Evolutionary conservation across 2,113 vertebrate genomes (phyloP).

Genomic region (Oplegnathus fasciatus): DNA sequence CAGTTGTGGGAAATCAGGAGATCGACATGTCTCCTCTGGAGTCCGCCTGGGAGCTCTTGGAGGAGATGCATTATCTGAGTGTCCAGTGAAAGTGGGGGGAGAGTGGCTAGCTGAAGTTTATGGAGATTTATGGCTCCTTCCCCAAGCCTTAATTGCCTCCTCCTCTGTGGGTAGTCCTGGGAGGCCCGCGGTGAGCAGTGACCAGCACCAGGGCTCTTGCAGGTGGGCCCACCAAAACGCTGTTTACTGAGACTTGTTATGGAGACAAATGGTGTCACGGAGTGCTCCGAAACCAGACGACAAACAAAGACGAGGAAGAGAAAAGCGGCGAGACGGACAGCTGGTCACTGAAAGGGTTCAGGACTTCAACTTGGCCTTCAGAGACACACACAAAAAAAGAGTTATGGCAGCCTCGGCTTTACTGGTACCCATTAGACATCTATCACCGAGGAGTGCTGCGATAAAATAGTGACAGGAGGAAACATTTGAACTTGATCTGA

Average conservation of each 20-base stretch:
- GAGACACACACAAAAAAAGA: conserved; percentile 40
- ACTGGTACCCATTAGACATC: conserved; percentile 56
- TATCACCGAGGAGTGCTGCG: conserved; percentile 40
- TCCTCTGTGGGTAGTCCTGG: conserved; percentile 82
- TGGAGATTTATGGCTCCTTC: conserved; percentile 88
- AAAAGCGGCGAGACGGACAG: conserved; percentile 52
- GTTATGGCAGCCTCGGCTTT: conserved; percentile 47
- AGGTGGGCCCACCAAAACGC: conserved; percentile 80
- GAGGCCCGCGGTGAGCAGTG: conserved; percentile 69
- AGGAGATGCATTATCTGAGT: conserved; percentile 75
- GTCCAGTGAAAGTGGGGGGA: conserved; percentile 76
- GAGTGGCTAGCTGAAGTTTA: conserved; percentile 83
- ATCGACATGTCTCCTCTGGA: conserved; percentile 37
- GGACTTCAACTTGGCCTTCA: conserved; percentile 83
- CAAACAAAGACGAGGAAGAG: conserved; percentile 69
- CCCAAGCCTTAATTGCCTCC: conserved; percentile 83
- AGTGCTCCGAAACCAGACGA: conserved; percentile 66
- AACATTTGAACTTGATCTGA: conserved; percentile 53
- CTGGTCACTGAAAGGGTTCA: conserved; percentile 54
- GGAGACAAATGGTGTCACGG: conserved; percentile 85
- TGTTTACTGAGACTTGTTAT: conserved; percentile 81
- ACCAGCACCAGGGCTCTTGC: conserved; percentile 74
- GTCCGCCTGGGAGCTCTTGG: conserved; percentile 52
- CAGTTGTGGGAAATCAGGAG: conserved; percentile 45
- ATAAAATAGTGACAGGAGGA: conserved; percentile 51